Percentiles rank a stretch among this genome's conserved stretches.
Conservation (phyloP, 2,797 vertebrate genomes). For the Micropoecilia bifurca region DNA sequence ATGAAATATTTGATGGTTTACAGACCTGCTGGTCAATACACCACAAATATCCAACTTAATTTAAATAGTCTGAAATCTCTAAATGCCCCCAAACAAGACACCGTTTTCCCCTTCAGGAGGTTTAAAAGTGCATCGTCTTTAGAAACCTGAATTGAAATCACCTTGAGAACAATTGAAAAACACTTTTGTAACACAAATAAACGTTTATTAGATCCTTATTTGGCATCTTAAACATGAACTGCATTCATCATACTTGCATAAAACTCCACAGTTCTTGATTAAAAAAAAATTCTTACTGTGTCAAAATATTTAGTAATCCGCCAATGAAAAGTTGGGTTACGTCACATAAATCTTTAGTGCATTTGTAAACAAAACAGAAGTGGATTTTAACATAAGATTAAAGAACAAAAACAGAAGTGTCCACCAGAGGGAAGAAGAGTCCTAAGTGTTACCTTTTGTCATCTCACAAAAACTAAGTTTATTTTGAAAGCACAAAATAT, state of each 20-base stretch:
- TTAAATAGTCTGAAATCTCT: not conserved
- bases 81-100: not conserved
- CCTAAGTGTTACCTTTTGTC: not conserved
- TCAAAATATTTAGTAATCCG: conserved; percentile 47
- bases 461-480: not conserved
- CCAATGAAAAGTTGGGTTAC: conserved; percentile 12
- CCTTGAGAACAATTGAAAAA: not conserved
- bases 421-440: conserved; percentile 51
- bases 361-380: conserved; percentile 6
- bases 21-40: too few relatives aligned
- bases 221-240: conserved; percentile 58
- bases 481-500: not conserved
- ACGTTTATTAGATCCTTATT: conserved; percentile 72
- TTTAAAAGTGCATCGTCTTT: not conserved
- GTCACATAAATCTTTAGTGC: conserved; percentile 11
- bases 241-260: conserved; percentile 61
- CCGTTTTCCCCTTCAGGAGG: not conserved
- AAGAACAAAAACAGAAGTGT: not conserved
- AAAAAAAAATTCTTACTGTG: conserved; percentile 33
- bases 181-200: conserved; percentile 16
- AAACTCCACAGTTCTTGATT: conserved; percentile 46
- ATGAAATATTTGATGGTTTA: not conserved
- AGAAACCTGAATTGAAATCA: not conserved
- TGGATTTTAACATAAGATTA: not conserved
- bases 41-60: not conserved